Evolutionary conservation across 2,888 invertebrate species (phyloP), one percentile per base, ranked within the genome.

Genomic region (Meiosimyza platycephala): DNA sequence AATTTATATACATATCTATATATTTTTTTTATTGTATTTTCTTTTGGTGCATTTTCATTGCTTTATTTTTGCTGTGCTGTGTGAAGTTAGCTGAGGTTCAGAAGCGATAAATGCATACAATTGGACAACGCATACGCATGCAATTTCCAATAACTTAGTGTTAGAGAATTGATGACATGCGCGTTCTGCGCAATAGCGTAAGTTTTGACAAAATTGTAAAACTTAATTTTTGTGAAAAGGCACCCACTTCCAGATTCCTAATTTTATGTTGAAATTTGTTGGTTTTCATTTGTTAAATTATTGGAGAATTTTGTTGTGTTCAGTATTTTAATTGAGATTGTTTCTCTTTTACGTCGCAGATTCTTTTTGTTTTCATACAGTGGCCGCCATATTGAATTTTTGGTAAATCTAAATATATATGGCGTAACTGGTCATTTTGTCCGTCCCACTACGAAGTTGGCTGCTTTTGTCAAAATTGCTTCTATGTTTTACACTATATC

Each of bases 361-460:
- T 54, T 60, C 69, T 73, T 64, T 57, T 70, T 72, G 64, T 71
- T 48, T 57, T 64, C 71, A 51, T 67, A 57, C 52, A 68, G 2
- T 60, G 12, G 15, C 28, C 72, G 78, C 77, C 79, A 80, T 78
- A 77, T 75, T 75, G 63, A 72, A 72, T 74, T 63, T 75, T 60
- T 65, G 59, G n/a, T 70, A 15, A 62, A 67, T 6, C 54, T 50
- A 55, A 75, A 28, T 28, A 28, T 72, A 12, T 40, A 22, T 50
- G 59, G 2, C 18, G 52, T 9, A 11, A 22, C 50, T 50, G 63
- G 18, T 48, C 59, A 66, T 59, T 33, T 57, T 62, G 57, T 69
- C 59, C 73, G 74, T 79, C 81, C 76, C 67, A 40, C 18, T 72
- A n/a, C 76, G 76, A 82, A 82, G 83, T 83, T 82, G 76, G 83